Evolutionary conservation across 2,113 vertebrate species (phyloP).

Genomic region (Turdus rufiventris): DNA sequence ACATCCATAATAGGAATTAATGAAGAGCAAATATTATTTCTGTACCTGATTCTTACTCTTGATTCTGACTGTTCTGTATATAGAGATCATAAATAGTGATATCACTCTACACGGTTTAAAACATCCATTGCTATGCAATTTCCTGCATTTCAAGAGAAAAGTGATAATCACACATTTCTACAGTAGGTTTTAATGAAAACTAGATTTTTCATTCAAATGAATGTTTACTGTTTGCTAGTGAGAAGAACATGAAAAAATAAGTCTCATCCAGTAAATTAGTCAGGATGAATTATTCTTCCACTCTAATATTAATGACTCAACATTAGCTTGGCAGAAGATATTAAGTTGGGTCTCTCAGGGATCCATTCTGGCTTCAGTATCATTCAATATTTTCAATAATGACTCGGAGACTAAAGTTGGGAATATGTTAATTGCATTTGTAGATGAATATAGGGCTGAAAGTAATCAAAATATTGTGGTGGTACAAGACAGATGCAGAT

Average conservation of each 20-base stretch:
- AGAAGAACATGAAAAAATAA: not conserved
- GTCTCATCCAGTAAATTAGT: constrained; percentile 35
- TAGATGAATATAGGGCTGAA: constrained; percentile 16
- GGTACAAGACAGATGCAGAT: not conserved
- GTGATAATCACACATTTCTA: not conserved
- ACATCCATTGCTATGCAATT: not conserved
- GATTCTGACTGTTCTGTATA: not conserved
- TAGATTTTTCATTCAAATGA: not conserved
- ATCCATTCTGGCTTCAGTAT: constrained; percentile 22
- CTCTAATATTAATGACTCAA: constrained; percentile 54
- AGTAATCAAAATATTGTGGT: not conserved
- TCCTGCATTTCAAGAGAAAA: not conserved
- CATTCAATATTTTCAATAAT: constrained; percentile 65
- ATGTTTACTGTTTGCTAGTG: not conserved
- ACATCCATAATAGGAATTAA: not conserved
- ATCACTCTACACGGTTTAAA: not conserved
- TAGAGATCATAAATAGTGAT: not conserved
- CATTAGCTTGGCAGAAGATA: constrained; percentile 49
- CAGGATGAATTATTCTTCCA: constrained; percentile 26
- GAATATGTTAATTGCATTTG: constrained; percentile 30
- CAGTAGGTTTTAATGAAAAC: not conserved
- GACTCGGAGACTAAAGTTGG: constrained; percentile 15
- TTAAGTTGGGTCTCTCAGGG: constrained; percentile 27
- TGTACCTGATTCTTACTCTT: not conserved
- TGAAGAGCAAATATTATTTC: not conserved